Percentiles rank a stretch among this genome's conserved stretches.
phyloP scores from a whole-genome alignment of 2,797 vertebrate species.

The Vultur gryphus region DNA sequence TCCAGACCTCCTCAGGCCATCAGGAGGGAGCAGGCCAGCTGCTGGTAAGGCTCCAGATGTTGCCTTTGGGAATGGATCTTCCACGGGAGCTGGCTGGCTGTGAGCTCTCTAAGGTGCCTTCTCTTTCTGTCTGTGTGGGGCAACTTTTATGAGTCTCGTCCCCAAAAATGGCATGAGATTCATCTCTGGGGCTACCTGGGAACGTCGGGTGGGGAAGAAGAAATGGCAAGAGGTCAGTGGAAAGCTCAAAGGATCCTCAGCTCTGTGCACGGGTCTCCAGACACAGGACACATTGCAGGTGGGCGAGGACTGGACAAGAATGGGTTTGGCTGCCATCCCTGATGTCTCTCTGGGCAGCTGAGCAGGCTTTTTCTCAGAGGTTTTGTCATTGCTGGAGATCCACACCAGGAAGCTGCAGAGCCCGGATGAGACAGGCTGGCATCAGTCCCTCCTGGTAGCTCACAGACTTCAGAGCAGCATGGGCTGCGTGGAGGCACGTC shows the following conservation, averaged over 20 bases:
- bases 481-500: not conserved
- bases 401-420: not conserved
- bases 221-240: not conserved
- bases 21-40: not conserved
- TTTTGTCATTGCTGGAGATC: not conserved
- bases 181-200: not conserved
- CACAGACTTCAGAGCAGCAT: not conserved
- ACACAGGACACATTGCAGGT: accelerated
- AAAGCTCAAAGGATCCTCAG: not conserved
- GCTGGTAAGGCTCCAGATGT: not conserved
- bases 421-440: not conserved
- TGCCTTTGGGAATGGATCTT: not conserved
- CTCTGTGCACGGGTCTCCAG: not conserved
- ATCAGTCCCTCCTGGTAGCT: not conserved
- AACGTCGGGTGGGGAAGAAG: accelerated
- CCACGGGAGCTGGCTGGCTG: accelerated
- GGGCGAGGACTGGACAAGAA: not conserved
- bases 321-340: not conserved
- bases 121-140: not conserved
- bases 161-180: not conserved
- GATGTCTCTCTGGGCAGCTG: not conserved
- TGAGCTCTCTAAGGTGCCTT: not conserved
- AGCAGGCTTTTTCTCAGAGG: not conserved
- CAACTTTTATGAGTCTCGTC: not conserved
- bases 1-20: not conserved